Evolutionary conservation across 2,113 vertebrate species (phyloP).

Genomic region (Cairina moschata): DNA sequence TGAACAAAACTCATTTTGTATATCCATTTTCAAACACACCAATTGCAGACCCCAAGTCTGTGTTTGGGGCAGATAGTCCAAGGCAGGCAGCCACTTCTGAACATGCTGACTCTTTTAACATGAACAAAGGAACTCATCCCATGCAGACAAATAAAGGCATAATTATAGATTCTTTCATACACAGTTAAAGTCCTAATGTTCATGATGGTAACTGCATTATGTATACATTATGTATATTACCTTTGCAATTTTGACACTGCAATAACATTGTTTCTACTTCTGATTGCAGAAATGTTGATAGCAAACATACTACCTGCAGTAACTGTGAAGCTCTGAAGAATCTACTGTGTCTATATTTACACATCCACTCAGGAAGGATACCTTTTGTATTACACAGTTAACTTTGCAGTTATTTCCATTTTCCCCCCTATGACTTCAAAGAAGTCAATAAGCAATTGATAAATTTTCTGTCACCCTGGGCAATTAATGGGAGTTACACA

Average conservation of each 20-base stretch:
- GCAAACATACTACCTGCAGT: accelerated
- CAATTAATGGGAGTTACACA: slow-evolving; percentile 79
- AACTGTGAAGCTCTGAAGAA: neutral
- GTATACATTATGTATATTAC: neutral
- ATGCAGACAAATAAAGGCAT: neutral
- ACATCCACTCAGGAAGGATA: neutral
- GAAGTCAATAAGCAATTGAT: slow-evolving; percentile 80
- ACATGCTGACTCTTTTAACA: neutral
- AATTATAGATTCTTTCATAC: neutral
- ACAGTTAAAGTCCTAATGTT: neutral
- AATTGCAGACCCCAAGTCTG: neutral
- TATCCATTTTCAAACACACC: neutral
- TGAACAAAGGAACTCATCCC: neutral
- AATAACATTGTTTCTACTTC: neutral
- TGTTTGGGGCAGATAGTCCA: neutral
- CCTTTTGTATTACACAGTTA: slow-evolving; percentile 30
- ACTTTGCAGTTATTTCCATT: slow-evolving; percentile 52
- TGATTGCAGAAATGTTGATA: neutral
- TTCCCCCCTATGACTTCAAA: slow-evolving; percentile 27
- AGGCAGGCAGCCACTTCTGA: neutral
- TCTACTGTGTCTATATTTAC: neutral
- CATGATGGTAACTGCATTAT: accelerated
- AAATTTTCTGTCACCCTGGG: slow-evolving; percentile 75
- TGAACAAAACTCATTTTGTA: neutral
- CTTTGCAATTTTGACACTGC: neutral